These are phyloP conservation scores for Sander lucioperca DNA, from an alignment of 2,113 vertebrate species.

Conservation along the genomic window DNA sequence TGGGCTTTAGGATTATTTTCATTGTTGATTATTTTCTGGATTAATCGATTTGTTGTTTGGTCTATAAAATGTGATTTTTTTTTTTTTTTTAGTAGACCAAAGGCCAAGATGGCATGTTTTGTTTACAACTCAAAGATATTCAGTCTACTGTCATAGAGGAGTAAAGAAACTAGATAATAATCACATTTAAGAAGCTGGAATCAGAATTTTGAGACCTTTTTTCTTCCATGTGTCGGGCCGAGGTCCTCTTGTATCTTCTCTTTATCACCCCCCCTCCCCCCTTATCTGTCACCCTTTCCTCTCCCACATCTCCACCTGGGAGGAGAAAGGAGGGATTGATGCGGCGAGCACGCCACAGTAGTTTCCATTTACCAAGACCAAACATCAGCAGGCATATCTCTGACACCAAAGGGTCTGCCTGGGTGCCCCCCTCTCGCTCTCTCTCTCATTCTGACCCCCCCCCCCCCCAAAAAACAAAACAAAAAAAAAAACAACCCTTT, in stretches of 20 bases:
- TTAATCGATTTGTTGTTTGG: no score
- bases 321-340: conserved; percentile 58
- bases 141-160: no score
- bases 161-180: no score
- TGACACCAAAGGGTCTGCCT: conserved; percentile 76
- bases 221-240: not conserved
- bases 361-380: conserved; percentile 79
- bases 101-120: no score
- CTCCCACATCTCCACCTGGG: conserved; percentile 50
- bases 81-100: no score
- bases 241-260: conserved; percentile 27
- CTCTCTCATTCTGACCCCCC: not conserved
- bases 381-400: conserved; percentile 78
- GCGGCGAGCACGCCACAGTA: conserved; percentile 66
- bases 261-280: not conserved
- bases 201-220: not conserved
- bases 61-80: no score
- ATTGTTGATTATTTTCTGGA: no score
- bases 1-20: no score
- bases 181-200: no score
- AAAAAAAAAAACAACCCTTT: not conserved
- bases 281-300: conserved; percentile 36
- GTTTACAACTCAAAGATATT: no score
- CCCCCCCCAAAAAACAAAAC: no score
- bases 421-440: conserved; percentile 51